Evolutionary conservation across 2,797 vertebrate genomes (phyloP).

Genomic region (Alauda arvensis): DNA sequence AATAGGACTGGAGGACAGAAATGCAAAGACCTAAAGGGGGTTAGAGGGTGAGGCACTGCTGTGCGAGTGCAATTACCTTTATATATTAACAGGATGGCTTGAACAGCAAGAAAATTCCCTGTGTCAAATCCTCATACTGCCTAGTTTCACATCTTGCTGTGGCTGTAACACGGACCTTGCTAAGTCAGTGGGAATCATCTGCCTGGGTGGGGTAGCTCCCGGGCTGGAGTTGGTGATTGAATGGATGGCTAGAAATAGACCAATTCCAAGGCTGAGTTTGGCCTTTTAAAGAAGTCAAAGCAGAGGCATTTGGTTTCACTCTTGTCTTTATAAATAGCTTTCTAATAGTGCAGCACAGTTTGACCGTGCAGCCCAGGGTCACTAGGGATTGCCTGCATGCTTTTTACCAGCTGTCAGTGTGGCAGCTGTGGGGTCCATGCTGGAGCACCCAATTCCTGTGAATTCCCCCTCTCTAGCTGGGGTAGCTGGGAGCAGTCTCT

Average conservation of each 20-base stretch:
- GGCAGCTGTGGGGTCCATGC: background rate
- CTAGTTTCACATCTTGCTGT: background rate
- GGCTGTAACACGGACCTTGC: background rate
- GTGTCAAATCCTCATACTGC: background rate
- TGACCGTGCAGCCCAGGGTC: background rate
- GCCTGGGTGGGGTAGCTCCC: background rate
- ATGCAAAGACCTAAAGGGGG: background rate
- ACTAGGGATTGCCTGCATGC: conserved; percentile 1
- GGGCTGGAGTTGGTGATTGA: background rate
- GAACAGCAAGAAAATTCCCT: background rate
- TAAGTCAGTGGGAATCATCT: background rate
- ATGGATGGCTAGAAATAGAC: background rate
- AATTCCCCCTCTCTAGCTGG: background rate
- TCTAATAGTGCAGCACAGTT: conserved; percentile 3
- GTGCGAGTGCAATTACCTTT: background rate
- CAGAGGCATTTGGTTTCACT: background rate
- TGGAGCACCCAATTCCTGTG: background rate
- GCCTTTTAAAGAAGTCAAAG: background rate
- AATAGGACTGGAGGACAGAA: background rate
- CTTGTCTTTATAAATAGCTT: conserved; percentile 13
- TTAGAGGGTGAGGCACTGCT: background rate
- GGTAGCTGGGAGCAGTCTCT: background rate
- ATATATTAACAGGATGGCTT: background rate
- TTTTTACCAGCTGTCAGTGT: conserved; percentile 47
- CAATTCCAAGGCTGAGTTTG: background rate